Percentiles rank a stretch among this genome's conserved stretches.
Evolutionary conservation across 1,140 invertebrate genomes (phyloP).

Genomic region (Drosophila asahinai): DNA sequence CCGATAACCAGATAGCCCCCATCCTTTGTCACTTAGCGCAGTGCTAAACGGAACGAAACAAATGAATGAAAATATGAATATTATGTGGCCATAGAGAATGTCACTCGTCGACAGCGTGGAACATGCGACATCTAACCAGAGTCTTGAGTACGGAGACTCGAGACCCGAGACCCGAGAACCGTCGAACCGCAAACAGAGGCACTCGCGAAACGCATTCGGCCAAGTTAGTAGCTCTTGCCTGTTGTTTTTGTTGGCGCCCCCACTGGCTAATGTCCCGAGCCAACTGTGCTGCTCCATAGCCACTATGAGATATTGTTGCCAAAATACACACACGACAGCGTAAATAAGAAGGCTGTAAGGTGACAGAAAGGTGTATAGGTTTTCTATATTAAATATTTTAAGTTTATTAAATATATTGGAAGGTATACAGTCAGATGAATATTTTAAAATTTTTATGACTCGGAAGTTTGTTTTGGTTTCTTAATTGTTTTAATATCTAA

Average conservation of each 20-base stretch:
- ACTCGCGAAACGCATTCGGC: constrained; percentile 66
- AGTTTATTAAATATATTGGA: not conserved
- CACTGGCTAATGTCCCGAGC: constrained; percentile 48
- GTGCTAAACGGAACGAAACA: constrained; percentile 76
- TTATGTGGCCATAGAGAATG: constrained; percentile 56
- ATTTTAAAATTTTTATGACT: too few species aligned
- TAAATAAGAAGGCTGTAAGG: constrained; percentile 26
- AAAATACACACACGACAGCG: constrained; percentile 55
- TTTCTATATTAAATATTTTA: not conserved
- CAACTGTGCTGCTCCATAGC: constrained; percentile 31
- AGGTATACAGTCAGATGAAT: too few species aligned
- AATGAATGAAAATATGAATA: constrained; percentile 75
- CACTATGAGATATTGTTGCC: constrained; percentile 64
- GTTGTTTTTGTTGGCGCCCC: constrained; percentile 52
- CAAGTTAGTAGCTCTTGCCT: constrained; percentile 44
- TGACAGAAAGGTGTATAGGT: not conserved
- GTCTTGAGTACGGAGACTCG: constrained; percentile 8
- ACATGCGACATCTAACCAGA: constrained; percentile 22
- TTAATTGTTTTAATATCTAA: too few species aligned
- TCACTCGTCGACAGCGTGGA: constrained; percentile 63
- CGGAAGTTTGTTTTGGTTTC: too few species aligned
- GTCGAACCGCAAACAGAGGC: constrained; percentile 15
- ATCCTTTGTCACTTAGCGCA: constrained; percentile 54
- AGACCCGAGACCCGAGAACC: not conserved
- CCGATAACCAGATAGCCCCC: constrained; percentile 6